phyloP scores from a whole-genome alignment of 2,113 vertebrate species.

The Zingel zingel region DNA sequence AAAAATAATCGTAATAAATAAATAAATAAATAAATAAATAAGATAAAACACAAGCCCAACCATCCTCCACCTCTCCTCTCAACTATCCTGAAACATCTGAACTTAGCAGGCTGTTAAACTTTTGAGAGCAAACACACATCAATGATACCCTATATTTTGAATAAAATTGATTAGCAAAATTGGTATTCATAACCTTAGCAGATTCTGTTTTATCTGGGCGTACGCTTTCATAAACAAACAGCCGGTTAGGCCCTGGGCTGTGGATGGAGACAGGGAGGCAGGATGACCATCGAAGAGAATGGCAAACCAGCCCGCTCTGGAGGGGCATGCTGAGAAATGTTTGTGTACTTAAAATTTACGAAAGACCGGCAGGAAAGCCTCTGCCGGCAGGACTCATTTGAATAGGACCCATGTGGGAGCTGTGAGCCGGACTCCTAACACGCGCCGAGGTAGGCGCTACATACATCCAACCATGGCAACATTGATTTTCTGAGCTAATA shows the following conservation, averaged over 20 bases:
- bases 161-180: constrained; percentile 86
- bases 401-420: constrained; percentile 72
- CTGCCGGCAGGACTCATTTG: constrained; percentile 69
- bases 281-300: constrained; percentile 64
- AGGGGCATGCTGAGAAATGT: constrained; percentile 58
- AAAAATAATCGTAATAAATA: constrained; percentile 56
- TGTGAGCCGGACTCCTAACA: constrained; percentile 70
- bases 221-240: constrained; percentile 85
- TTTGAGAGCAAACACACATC: constrained; percentile 78
- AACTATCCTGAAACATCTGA: constrained; percentile 59
- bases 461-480: constrained; percentile 80
- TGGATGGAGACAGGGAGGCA: constrained; percentile 59
- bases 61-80: constrained; percentile 51
- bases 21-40: constrained; percentile 52
- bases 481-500: constrained; percentile 87
- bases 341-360: constrained; percentile 74
- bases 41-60: constrained; percentile 34
- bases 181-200: constrained; percentile 85
- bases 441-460: constrained; percentile 73
- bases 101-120: constrained; percentile 54
- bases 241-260: constrained; percentile 56
- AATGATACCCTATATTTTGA: constrained; percentile 76
- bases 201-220: constrained; percentile 86
- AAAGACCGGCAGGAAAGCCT: constrained; percentile 57
- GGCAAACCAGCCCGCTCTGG: constrained; percentile 56